phyloP scores from a whole-genome alignment of 1,140 invertebrate species.

The Drosophila ananassae region DNA sequence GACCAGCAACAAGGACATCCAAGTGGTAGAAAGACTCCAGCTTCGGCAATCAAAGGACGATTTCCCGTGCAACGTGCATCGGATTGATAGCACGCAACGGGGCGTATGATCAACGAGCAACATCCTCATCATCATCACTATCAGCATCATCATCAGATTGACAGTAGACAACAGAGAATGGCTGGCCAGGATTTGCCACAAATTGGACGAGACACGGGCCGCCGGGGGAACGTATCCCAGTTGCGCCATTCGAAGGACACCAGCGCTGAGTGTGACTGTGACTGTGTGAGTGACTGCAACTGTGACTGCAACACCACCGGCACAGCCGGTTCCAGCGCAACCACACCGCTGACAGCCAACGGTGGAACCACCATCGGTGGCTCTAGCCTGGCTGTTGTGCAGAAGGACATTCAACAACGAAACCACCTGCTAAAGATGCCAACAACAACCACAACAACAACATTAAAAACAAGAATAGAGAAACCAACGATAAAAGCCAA shows the following conservation, averaged over 20 bases:
- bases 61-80: constrained; percentile 47
- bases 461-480: constrained; percentile 36
- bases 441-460: constrained; percentile 37
- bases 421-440: constrained; percentile 80
- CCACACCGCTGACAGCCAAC: constrained; percentile 67
- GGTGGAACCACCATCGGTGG: constrained; percentile 63
- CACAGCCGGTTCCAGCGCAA: constrained; percentile 5
- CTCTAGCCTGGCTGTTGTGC: constrained; percentile 42
- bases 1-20: constrained; percentile 46
- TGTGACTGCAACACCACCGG: constrained; percentile 55
- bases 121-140: constrained; percentile 14
- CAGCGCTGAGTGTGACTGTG: background rate
- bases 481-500: constrained; percentile 60
- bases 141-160: constrained; percentile 24
- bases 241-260: constrained; percentile 29
- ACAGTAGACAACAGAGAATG: constrained; percentile 27
- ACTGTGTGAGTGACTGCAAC: constrained; percentile 11
- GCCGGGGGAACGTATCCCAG: constrained; percentile 3
- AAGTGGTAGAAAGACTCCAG: constrained; percentile 27
- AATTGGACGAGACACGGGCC: constrained; percentile 51
- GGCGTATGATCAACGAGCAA: constrained; percentile 70
- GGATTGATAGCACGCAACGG: constrained; percentile 42
- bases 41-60: constrained; percentile 57
- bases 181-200: constrained; percentile 25
- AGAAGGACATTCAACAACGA: constrained; percentile 76